A percentile compares a stretch with the other conserved stretches of the same genome.
Evolutionary conservation across 2,888 invertebrate species (phyloP).

Genomic region (Anticlea derivata): DNA sequence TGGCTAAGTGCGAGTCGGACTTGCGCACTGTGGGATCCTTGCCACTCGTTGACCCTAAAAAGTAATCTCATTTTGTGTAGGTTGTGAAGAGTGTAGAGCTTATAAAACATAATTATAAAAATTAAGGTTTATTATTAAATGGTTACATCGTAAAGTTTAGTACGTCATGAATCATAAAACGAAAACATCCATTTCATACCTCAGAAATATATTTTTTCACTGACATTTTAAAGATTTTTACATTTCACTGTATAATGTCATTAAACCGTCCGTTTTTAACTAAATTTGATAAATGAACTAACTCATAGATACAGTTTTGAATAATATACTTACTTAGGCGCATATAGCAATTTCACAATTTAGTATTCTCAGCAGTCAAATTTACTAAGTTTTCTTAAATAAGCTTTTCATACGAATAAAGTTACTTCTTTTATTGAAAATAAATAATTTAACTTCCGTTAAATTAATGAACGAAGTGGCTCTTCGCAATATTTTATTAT

Average conservation of each 20-base stretch:
- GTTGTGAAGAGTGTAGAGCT: slow-evolving; percentile 56
- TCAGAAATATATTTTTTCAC: slow-evolving; percentile 67
- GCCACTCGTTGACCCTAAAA: slow-evolving; percentile 19
- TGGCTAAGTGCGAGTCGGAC: slow-evolving; percentile 10
- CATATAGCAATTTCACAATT: too few species aligned
- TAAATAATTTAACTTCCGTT: slow-evolving; percentile 70
- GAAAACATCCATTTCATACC: slow-evolving; percentile 59
- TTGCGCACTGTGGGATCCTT: not conserved
- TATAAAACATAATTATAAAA: slow-evolving; percentile 21
- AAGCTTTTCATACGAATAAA: too few species aligned
- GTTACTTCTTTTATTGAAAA: slow-evolving; percentile 61
- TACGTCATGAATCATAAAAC: slow-evolving; percentile 19
- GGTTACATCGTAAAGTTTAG: not conserved
- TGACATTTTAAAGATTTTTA: slow-evolving; percentile 39
- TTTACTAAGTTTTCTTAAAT: not conserved
- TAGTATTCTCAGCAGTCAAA: too few species aligned
- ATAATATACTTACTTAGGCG: too few species aligned
- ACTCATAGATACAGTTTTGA: not conserved
- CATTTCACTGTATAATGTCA: slow-evolving; percentile 34
- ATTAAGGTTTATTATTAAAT: not conserved
- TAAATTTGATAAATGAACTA: too few species aligned
- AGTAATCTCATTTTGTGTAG: slow-evolving; percentile 74
- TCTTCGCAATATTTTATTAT: too few species aligned
- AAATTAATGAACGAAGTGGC: slow-evolving; percentile 67
- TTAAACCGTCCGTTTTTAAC: slow-evolving; percentile 48